A percentile compares a stretch with the other conserved stretches of the same genome.
phyloP scores from a whole-genome alignment of 2,113 vertebrate species.

The Oncorhynchus masou region DNA sequence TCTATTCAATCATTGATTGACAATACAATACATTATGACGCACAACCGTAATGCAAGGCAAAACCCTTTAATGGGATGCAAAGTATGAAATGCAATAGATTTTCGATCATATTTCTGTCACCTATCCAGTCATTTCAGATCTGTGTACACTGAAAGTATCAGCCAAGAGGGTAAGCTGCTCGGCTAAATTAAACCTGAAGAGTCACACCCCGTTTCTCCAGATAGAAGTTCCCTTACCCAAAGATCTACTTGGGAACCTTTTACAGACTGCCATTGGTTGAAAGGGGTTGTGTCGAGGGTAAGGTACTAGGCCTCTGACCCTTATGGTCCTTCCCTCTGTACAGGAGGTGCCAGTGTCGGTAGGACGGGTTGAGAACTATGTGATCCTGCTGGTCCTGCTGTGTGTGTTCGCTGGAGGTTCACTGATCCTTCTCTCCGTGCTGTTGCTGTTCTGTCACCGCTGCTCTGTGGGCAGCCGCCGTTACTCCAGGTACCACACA shows the following conservation, averaged over 20 bases:
- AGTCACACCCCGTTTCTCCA: no score
- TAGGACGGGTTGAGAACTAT: constrained; percentile 82
- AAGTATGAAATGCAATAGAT: not conserved
- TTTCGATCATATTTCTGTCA: not conserved
- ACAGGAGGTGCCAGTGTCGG: constrained; percentile 32
- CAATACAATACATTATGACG: not conserved
- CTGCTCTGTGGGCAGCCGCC: constrained; percentile 83
- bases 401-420: constrained; percentile 87
- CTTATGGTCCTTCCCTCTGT: no score
- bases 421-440: constrained; percentile 84
- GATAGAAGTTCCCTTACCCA: no score
- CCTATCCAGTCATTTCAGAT: not conserved
- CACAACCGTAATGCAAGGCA: not conserved
- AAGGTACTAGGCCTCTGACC: not conserved
- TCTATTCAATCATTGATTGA: not conserved
- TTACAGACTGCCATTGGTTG: no score
- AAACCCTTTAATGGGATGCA: not conserved
- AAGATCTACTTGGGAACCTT: no score
- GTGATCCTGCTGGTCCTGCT: constrained; percentile 85
- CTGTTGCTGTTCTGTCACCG: constrained; percentile 87
- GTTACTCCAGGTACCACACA: constrained; percentile 82
- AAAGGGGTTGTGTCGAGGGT: no score
- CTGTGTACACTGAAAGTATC: not conserved
- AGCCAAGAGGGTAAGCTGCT: not conserved
- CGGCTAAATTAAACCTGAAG: not conserved